These are phyloP conservation scores for Mercenaria mercenaria DNA, from an alignment of 1,140 invertebrate genomes.

Conservation along the genomic window DNA sequence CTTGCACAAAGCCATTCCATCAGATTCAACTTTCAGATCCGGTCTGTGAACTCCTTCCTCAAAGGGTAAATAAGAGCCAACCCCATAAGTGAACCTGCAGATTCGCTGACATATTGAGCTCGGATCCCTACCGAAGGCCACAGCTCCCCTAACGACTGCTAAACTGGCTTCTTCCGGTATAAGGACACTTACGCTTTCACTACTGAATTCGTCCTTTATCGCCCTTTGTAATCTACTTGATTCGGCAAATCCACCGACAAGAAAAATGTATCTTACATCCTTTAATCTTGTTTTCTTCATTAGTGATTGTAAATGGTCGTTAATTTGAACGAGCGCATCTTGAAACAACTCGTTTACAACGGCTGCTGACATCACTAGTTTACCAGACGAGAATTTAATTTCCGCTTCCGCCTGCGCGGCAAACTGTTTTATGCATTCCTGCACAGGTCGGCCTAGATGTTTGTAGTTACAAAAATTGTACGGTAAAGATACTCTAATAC, in stretches of 20 bases:
- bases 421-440: constrained; percentile 81
- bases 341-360: constrained; percentile 80
- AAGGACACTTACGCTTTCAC: constrained; percentile 86
- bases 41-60: constrained; percentile 87
- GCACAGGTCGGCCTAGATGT: constrained; percentile 77
- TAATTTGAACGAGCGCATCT: constrained; percentile 80
- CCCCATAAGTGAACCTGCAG: constrained; percentile 88
- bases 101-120: constrained; percentile 87
- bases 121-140: constrained; percentile 89
- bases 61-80: constrained; percentile 88
- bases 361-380: constrained; percentile 79
- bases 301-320: constrained; percentile 79
- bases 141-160: constrained; percentile 86
- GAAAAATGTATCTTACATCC: constrained; percentile 87
- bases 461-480: constrained; percentile 84
- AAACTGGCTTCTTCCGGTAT: constrained; percentile 87
- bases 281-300: constrained; percentile 80
- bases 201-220: constrained; percentile 86
- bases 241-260: constrained; percentile 89
- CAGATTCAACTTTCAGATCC: constrained; percentile 87
- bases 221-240: constrained; percentile 88
- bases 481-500: constrained; percentile 81
- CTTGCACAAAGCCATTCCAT: constrained; percentile 88
- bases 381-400: constrained; percentile 83
- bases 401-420: constrained; percentile 68